These are phyloP conservation scores for Cataglyphis livida DNA, from an alignment of 2,888 invertebrate genomes.

Conservation along the genomic window DNA sequence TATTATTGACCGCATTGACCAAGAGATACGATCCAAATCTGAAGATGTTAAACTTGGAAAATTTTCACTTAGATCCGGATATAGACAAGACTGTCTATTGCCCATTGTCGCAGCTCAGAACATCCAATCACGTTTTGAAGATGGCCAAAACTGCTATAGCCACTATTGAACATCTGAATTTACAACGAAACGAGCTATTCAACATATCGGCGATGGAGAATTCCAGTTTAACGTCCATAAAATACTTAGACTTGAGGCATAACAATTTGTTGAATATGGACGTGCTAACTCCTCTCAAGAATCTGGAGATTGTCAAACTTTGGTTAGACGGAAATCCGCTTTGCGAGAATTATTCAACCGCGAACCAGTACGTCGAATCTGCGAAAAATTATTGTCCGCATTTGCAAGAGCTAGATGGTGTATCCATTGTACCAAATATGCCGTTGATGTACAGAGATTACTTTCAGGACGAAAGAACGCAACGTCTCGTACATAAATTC, in stretches of 20 bases:
- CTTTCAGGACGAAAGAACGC: constrained; percentile 65
- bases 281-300: constrained; percentile 79
- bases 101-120: constrained; percentile 86
- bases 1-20: constrained; percentile 83
- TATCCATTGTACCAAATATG: constrained; percentile 77
- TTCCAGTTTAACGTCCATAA: constrained; percentile 72
- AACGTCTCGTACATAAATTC: constrained; percentile 88
- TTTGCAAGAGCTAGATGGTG: constrained; percentile 87
- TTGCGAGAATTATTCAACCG: constrained; percentile 88
- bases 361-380: constrained; percentile 88
- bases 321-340: constrained; percentile 91
- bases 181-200: constrained; percentile 78
- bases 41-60: constrained; percentile 84
- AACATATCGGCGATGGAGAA: constrained; percentile 72
- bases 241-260: constrained; percentile 80
- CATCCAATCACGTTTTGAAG: constrained; percentile 86
- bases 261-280: constrained; percentile 80
- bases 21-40: constrained; percentile 82
- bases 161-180: constrained; percentile 76
- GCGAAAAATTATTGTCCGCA: constrained; percentile 87
- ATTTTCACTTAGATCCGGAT: constrained; percentile 85
- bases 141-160: constrained; percentile 77
- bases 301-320: constrained; percentile 86
- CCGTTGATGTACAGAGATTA: constrained; percentile 75
- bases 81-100: constrained; percentile 83